Base-by-base conservation (phyloP, 2,888 invertebrate genomes). In the Rhimphoctona megacephalus region DNA sequence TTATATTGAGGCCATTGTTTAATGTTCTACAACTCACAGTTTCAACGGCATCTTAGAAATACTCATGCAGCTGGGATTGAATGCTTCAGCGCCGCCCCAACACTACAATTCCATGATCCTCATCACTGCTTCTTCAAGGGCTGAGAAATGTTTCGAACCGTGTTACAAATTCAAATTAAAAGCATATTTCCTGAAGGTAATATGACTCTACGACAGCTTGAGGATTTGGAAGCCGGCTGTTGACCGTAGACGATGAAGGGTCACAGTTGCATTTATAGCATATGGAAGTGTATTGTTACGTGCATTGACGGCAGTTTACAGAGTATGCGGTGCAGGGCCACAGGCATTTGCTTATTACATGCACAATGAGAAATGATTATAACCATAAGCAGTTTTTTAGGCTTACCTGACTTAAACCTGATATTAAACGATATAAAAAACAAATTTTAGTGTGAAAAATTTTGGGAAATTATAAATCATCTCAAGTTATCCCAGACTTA, bases 81-180 rank as follows among this genome's bases (percentile, higher is more conserved):
- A 81, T 84, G 69, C 30, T 39, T 46, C 25, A 52, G 67, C 83
- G 49, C 46, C 78, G 61, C 64, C 83, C 80, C 74, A 87, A 87
- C 77, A 82, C 72, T 67, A 36, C 33, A 86, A 86, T 88, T 72
- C 69, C 76, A 74, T 22, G 25, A 33, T 25, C 61, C 74, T 36
- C 43, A 67, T 46, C 25, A 78, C 82, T 69, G 78, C 72, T 72
- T 72, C 74, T 69, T 66, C 82, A 57, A 66, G n/a, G 67, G 77
- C 90, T 90, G 79, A 82, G 74, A 88, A 89, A 88, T 73, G 33
- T 89, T 89, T 87, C 86, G 89, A 86, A 80, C 81, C 89, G 85
- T 88, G 90, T 91, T 91, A 92, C 91, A 90, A 91, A 92, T 91
- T 91, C 88, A 91, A 92, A 93, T 92, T 92, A 92, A 92, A 91